Evolutionary conservation across 2,113 vertebrate genomes (phyloP), one percentile per base, ranked within the genome.

Genomic region (Budorcas taxicolor): DNA sequence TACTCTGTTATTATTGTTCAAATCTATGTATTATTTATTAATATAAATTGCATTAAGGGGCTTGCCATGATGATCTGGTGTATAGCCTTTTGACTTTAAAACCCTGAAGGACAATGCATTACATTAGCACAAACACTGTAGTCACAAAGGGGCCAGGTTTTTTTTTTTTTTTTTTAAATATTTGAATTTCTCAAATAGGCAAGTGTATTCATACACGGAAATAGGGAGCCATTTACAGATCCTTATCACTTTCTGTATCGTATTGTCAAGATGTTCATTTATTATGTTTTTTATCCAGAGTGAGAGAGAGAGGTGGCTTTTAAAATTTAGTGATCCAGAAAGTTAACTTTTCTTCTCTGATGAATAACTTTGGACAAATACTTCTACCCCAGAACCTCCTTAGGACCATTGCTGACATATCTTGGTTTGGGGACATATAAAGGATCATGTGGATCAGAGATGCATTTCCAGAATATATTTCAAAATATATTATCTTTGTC

Each of bases 181-280:
- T 94, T 17, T 87, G 91, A 92, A 90, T 82, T 96, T 87, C 50
- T 78, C 84, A 96, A 25, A 60, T 15, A 96, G 52, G 45, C 17
- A 62, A 45, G 81, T 88, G 4, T 62, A 71, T 76, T 87, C 64
- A 91, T 78, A 67, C 36, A 43, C 5, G 6, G n/a, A 94, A 76
- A 86, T 45, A 31, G 7, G 40, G 33, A 64, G 33, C 15, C 4
- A 12, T 76, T 89, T 95, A 60, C 13, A 91, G 19, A 90, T 94
- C 31, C 15, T 91, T 85, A 19, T 55, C n/a, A 71, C 27, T 83
- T 50, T 88, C 21, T 80, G 19, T 64, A 62, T 81, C 8, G 45
- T 97, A 76, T 78, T 94, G 29, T 36, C 13, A 91, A 90, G 11
- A 78, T 95, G 14, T 25, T 90, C 25, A 52, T 33, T 94, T 89